Percentiles rank a stretch among this genome's conserved stretches.
phyloP scores from a whole-genome alignment of 2,113 vertebrate genomes.

The Pampusana beccarii region DNA sequence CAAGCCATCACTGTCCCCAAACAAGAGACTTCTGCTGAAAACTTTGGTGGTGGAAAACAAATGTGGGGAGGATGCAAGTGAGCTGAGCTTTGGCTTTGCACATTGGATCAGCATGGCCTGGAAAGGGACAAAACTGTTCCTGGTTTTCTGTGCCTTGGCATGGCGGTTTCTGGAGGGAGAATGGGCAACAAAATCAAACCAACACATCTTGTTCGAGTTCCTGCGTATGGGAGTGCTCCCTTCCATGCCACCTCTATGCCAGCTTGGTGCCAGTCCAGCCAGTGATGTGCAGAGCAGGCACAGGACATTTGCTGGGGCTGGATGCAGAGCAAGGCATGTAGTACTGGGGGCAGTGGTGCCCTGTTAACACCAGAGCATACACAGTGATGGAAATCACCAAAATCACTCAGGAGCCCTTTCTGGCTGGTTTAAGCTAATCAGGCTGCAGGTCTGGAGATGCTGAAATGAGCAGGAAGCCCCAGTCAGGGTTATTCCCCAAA shows the following conservation, averaged over 20 bases:
- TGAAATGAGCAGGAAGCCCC: neutral
- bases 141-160: neutral
- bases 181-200: neutral
- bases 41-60: neutral
- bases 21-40: neutral
- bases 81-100: neutral
- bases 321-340: neutral
- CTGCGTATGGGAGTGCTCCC: neutral
- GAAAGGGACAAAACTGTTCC: neutral
- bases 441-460: neutral
- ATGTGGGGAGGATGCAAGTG: fast-evolving
- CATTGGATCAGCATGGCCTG: fast-evolving
- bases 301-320: neutral
- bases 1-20: neutral
- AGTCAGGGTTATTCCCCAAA: neutral
- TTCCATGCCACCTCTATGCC: neutral
- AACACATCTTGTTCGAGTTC: neutral
- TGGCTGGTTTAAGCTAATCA: neutral
- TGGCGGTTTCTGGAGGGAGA: neutral
- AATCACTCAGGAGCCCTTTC: neutral
- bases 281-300: neutral
- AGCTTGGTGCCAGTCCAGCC: neutral
- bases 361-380: neutral
- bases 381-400: neutral
- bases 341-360: neutral